Evolutionary conservation across 2,888 invertebrate genomes (phyloP).

Genomic region (Perdita meconis): DNA sequence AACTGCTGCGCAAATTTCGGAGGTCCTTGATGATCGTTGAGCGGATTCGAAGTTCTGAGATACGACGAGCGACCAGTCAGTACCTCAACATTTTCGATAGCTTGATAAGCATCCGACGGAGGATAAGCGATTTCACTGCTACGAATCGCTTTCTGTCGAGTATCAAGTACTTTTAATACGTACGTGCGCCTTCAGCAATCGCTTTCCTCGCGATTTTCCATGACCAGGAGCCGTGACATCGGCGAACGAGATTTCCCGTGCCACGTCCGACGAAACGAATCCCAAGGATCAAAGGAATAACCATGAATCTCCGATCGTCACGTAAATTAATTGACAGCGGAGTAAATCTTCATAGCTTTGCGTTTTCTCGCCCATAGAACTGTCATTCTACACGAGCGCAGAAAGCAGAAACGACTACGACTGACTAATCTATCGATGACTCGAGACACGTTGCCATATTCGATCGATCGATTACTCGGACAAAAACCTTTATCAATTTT

Average conservation of each 20-base stretch:
- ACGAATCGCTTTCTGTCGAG: constrained; percentile 33
- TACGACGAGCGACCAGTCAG: not conserved
- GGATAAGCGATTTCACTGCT: constrained; percentile 11
- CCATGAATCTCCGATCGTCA: constrained; percentile 38
- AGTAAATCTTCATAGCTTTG: constrained; percentile 21
- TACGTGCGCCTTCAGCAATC: constrained; percentile 26
- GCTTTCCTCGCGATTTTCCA: constrained; percentile 31
- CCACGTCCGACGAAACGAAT: not conserved
- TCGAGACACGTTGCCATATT: constrained; percentile 25
- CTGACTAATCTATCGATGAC: constrained; percentile 36
- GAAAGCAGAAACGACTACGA: constrained; percentile 1
- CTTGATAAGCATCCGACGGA: not conserved
- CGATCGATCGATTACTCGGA: constrained; percentile 42
- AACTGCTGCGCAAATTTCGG: constrained; percentile 43
- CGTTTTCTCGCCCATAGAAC: constrained; percentile 39
- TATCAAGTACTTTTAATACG: constrained; percentile 17
- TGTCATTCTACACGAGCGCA: constrained; percentile 45
- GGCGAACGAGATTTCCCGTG: constrained; percentile 5
- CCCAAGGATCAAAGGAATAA: constrained; percentile 13
- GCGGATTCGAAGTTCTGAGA: not conserved
- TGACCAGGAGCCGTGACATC: constrained; percentile 29
- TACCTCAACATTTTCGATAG: constrained; percentile 11
- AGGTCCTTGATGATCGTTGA: constrained; percentile 10
- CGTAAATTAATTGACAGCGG: constrained; percentile 55
- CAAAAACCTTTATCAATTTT: no score